Percentiles rank a stretch among this genome's conserved stretches.
These are phyloP conservation scores for Branchinecta sandiegonensis DNA, from an alignment of 2,888 invertebrate species.

Conservation along the genomic window DNA sequence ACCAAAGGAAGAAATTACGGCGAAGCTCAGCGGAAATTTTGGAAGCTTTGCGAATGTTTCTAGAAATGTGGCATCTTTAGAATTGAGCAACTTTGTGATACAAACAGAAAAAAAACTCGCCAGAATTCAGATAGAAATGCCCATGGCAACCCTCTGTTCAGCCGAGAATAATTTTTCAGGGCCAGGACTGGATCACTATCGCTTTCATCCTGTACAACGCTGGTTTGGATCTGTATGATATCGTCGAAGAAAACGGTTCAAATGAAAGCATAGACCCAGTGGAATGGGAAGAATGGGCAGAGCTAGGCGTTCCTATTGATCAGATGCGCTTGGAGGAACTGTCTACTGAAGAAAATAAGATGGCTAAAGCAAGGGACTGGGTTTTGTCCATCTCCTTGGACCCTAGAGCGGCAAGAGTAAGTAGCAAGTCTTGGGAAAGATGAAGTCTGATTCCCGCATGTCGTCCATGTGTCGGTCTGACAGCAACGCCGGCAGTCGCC, in stretches of 20 bases:
- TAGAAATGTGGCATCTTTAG: too few species aligned
- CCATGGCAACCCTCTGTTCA: too few species aligned
- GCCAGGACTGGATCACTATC: not conserved
- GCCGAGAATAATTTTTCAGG: not conserved
- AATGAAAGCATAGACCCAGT: conserved; percentile 4
- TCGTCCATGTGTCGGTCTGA: too few species aligned
- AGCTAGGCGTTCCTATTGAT: conserved; percentile 11
- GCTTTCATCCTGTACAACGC: conserved; percentile 8
- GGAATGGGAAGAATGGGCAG: conserved; percentile 10
- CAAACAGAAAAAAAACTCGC: too few species aligned
- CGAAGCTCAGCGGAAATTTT: too few species aligned
- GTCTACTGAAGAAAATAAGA: not conserved
- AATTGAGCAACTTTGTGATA: too few species aligned
- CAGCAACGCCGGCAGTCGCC: too few species aligned
- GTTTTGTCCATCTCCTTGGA: not conserved
- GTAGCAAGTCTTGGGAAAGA: not conserved
- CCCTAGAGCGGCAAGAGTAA: not conserved
- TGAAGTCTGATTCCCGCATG: too few species aligned
- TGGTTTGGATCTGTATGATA: not conserved
- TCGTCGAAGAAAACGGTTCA: not conserved
- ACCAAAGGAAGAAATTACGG: too few species aligned
- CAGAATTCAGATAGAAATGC: too few species aligned
- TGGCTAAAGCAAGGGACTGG: conserved; percentile 1
- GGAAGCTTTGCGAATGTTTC: too few species aligned
- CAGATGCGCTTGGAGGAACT: conserved; percentile 10